These are phyloP conservation scores for Pogonognathellus flavescens DNA, from an alignment of 1,140 invertebrate genomes.

Conservation along the genomic window DNA sequence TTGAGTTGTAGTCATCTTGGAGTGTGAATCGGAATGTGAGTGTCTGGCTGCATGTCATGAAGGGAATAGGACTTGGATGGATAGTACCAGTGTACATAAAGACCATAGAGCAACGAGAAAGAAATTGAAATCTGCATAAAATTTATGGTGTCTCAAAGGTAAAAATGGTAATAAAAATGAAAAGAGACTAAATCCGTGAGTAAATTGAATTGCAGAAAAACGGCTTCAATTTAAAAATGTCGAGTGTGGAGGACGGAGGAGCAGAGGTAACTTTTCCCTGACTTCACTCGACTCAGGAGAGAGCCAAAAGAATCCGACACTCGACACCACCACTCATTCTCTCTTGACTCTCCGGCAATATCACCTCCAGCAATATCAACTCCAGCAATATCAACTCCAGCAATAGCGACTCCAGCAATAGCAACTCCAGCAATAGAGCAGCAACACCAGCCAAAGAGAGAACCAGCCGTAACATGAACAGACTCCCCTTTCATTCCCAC, in stretches of 20 bases:
- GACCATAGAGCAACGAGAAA: slow-evolving; percentile 47
- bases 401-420: too few relatives aligned
- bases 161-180: slow-evolving; percentile 68
- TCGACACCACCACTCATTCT: background rate
- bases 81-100: slow-evolving; percentile 17
- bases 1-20: background rate
- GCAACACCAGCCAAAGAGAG: background rate
- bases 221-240: slow-evolving; percentile 68
- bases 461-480: too few relatives aligned
- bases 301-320: background rate
- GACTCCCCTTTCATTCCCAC: too few relatives aligned
- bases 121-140: slow-evolving; percentile 68
- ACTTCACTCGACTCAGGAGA: background rate
- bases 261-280: slow-evolving; percentile 56
- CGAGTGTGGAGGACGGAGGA: slow-evolving; percentile 38
- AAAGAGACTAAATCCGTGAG: slow-evolving; percentile 67
- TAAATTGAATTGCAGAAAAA: slow-evolving; percentile 68
- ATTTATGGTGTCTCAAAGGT: slow-evolving; percentile 68
- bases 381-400: too few relatives aligned
- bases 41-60: slow-evolving; percentile 38
- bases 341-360: too few relatives aligned
- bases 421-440: background rate
- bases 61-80: slow-evolving; percentile 36
- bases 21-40: slow-evolving; percentile 36
- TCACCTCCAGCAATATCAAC: too few relatives aligned